Evolutionary conservation across 2,797 vertebrate genomes (phyloP), one percentile per base, ranked within the genome.

Genomic region (Ammospiza maritima): DNA sequence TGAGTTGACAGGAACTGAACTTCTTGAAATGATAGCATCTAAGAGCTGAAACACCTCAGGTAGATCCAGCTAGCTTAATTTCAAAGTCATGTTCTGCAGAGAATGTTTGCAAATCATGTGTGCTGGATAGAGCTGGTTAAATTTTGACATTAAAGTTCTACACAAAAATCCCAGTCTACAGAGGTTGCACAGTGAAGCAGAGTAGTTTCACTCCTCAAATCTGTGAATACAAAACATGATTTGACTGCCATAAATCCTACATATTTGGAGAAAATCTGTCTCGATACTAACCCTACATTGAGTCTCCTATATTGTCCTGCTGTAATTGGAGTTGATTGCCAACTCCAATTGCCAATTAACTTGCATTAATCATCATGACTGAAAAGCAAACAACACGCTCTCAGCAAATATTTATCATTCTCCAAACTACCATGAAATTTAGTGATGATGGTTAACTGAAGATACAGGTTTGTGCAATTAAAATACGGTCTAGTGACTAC

Each of bases 311-410:
- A 89, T 45, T 90, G 84, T 88, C 72, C 81, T 40, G 18, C 34
- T 80, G 67, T 83, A 94, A 96, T 85, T 85, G 89, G 78, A 96
- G 88, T 71, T 92, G 90, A 90, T 92, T 80, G 50, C 65, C 30
- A 92, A 85, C 34, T 36, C 22, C n/a, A 58, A 82, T 94, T 83
- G 64, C 57, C 30, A 92, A 94, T 94, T 92, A 96, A 85, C 81
- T 83, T 89, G 88, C 81, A 94, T 92, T 92, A 96, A 92, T 95
- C 95, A 90, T 73, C 84, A 38, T 56, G 83, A 74, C 83, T 76
- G 80, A 85, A 95, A 95, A 85, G 72, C 69, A 95, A 95, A 96
- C 77, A 92, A 92, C 42, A 71, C 1, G 3, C 22, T 70, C 54
- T 93, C 90, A 65, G 89, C 61, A 96, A 96, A 94, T 90, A 93